Conservation (phyloP, 2,888 invertebrate genomes). For the Callinectes sapidus region DNA sequence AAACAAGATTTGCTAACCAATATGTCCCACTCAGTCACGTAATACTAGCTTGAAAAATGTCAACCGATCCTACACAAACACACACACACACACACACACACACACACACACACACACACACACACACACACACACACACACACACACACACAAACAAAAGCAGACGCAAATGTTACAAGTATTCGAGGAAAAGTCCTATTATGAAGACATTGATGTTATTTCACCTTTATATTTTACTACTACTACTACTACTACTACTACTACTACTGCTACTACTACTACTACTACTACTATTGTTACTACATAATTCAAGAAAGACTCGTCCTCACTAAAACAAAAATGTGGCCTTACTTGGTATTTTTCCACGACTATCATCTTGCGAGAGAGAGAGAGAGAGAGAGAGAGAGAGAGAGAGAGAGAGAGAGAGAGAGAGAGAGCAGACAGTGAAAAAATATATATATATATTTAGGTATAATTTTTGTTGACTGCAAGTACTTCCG, state of each 20-base stretch:
- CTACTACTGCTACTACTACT: not conserved
- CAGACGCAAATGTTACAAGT: not conserved
- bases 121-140: conserved; percentile 1
- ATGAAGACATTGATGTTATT: not conserved
- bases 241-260: not conserved
- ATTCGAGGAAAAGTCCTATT: not conserved
- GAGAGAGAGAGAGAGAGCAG: conserved; percentile 3
- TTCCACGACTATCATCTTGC: not conserved
- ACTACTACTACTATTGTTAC: not conserved
- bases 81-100: not conserved
- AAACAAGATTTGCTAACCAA: not conserved
- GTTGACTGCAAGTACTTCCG: not conserved
- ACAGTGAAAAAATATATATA: no score
- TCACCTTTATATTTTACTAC: not conserved
- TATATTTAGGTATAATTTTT: no score
- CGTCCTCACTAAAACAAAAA: not conserved
- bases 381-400: not conserved
- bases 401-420: not conserved
- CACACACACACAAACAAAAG: not conserved
- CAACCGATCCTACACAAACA: not conserved
- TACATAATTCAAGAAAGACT: not conserved
- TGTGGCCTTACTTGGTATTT: not conserved
- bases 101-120: conserved; percentile 20
- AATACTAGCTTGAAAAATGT: not conserved
- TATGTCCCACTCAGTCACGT: not conserved